phyloP scores from a whole-genome alignment of 2,888 invertebrate genomes.

The Alsophila aescularia region DNA sequence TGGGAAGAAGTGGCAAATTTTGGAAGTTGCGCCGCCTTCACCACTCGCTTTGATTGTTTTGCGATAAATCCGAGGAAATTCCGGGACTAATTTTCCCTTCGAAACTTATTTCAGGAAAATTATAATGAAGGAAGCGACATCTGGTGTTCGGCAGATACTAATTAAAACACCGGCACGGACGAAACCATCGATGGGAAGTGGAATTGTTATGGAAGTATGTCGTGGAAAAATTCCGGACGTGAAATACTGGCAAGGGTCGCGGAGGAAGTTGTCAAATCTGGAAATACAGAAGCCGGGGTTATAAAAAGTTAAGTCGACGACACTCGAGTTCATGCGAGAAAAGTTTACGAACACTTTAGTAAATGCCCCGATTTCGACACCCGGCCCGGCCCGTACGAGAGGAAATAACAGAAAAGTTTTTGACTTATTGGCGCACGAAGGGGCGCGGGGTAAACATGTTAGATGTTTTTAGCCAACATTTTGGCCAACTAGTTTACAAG shows the following conservation, averaged over 20 bases:
- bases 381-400: slow-evolving; percentile 37
- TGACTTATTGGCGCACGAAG: slow-evolving; percentile 58
- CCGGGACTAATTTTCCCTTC: slow-evolving; percentile 51
- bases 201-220: slow-evolving; percentile 27
- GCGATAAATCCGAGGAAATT: slow-evolving; percentile 65
- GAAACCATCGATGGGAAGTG: slow-evolving; percentile 20
- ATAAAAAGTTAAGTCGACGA: slow-evolving; percentile 66
- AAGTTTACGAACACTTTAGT: slow-evolving; percentile 73
- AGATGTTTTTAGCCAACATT: slow-evolving; percentile 66
- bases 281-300: slow-evolving; percentile 53
- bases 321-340: slow-evolving; percentile 68
- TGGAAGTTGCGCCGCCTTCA: slow-evolving; percentile 38
- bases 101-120: slow-evolving; percentile 54
- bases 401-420: slow-evolving; percentile 74
- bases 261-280: slow-evolving; percentile 57
- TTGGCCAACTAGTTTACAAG: slow-evolving; percentile 63
- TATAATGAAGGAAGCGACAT: slow-evolving; percentile 55
- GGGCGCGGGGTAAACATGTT: slow-evolving; percentile 67
- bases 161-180: slow-evolving; percentile 36
- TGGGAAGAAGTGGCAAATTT: slow-evolving; percentile 47
- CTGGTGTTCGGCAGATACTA: slow-evolving; percentile 40
- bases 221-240: slow-evolving; percentile 18
- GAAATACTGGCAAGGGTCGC: slow-evolving; percentile 9
- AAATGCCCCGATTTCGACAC: slow-evolving; percentile 72
- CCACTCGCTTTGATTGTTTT: slow-evolving; percentile 59